phyloP scores from a whole-genome alignment of 2,113 vertebrate species.

The Uria aalge region DNA sequence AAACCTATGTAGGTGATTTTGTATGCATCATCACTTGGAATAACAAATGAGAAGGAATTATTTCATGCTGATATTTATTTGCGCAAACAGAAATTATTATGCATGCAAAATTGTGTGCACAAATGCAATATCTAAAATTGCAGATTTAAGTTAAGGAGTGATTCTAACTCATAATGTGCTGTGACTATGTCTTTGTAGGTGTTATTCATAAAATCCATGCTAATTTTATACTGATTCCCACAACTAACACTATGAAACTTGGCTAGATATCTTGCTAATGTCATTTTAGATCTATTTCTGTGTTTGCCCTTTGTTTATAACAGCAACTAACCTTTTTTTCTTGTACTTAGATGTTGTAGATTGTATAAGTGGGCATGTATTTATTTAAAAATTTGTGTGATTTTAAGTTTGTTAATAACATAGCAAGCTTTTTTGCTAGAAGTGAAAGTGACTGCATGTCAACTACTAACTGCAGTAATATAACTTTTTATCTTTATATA shows the following conservation, averaged over 20 bases:
- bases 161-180: neutral
- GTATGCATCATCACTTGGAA: neutral
- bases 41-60: neutral
- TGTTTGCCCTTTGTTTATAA: neutral
- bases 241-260: neutral
- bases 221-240: neutral
- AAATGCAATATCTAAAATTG: neutral
- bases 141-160: neutral
- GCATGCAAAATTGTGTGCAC: neutral
- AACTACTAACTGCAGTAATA: neutral
- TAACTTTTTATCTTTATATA: neutral
- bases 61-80: neutral
- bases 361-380: neutral
- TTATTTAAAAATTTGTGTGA: neutral
- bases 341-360: neutral
- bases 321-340: neutral
- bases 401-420: neutral
- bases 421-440: neutral
- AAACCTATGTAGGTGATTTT: neutral
- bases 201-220: neutral
- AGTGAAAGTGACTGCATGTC: neutral
- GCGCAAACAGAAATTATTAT: neutral
- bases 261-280: neutral
- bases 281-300: neutral
- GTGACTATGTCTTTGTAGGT: neutral